A percentile compares a stretch with the other conserved stretches of the same genome.
phyloP scores from a whole-genome alignment of 2,113 vertebrate species.

The Tragelaphus imberbis region DNA sequence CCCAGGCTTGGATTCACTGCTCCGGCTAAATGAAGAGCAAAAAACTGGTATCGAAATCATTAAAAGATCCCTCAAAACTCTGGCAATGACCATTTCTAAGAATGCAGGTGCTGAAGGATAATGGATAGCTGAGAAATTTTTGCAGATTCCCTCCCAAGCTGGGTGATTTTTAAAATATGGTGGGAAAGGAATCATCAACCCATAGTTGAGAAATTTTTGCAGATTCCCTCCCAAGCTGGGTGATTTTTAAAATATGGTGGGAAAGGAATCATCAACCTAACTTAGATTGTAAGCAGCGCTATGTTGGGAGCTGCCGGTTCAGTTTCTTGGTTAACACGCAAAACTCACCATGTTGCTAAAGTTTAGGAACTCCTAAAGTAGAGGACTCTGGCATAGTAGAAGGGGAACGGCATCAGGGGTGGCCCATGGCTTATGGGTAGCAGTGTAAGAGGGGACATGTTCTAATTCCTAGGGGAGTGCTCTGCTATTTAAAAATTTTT shows the following conservation, averaged over 20 bases:
- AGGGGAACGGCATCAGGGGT: neutral
- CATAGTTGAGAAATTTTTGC: conserved; percentile 90
- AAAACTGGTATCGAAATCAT: conserved; percentile 88
- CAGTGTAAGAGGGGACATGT: neutral
- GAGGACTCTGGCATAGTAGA: neutral
- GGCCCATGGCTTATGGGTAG: neutral
- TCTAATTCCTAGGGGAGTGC: neutral
- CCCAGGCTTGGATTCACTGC: conserved; percentile 78
- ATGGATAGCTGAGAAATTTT: conserved; percentile 87
- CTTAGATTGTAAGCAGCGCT: neutral
- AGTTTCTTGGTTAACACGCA: neutral
- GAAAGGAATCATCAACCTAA: neutral
- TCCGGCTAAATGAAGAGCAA: conserved; percentile 85
- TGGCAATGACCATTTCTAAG: conserved; percentile 88
- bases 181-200: neutral
- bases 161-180: neutral
- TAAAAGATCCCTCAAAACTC: conserved; percentile 84
- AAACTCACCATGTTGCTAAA: no score
- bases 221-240: conserved; percentile 65
- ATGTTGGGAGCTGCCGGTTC: neutral
- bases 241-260: neutral
- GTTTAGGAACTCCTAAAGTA: neutral
- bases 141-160: conserved; percentile 76
- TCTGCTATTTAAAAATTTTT: neutral
- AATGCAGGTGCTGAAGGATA: conserved; percentile 89